These are phyloP conservation scores for Phalacrocorax pelagicus DNA, from an alignment of 2,113 vertebrate species.

Conservation along the genomic window DNA sequence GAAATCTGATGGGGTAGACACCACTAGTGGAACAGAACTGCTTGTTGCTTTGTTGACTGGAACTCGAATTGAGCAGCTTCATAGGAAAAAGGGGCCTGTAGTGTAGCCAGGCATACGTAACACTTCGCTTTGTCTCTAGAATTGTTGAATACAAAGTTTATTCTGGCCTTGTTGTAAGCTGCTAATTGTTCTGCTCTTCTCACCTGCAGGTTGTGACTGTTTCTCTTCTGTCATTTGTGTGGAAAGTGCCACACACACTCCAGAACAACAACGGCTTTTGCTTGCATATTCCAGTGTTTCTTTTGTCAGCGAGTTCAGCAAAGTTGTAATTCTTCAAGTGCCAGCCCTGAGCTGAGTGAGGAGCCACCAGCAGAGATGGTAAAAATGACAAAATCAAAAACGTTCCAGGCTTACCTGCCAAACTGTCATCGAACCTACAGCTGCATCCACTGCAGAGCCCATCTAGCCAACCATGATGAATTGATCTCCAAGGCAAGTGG, in stretches of 20 bases:
- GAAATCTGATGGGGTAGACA: background rate
- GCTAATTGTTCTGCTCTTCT: constrained; percentile 22
- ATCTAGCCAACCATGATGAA: constrained; percentile 97
- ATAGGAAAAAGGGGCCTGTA: background rate
- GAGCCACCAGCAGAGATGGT: constrained; percentile 91
- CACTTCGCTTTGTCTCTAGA: background rate
- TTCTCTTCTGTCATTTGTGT: constrained; percentile 88
- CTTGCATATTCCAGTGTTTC: constrained; percentile 93
- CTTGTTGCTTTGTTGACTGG: background rate
- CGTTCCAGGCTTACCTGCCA: constrained; percentile 98
- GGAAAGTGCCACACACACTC: constrained; percentile 91
- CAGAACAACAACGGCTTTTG: constrained; percentile 94
- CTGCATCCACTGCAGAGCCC: constrained; percentile 98
- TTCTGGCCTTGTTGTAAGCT: background rate
- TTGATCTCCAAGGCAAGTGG: constrained; percentile 90
- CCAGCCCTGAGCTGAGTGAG: constrained; percentile 87
- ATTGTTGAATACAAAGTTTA: background rate
- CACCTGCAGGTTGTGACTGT: constrained; percentile 81
- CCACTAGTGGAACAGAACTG: background rate
- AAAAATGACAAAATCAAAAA: constrained; percentile 98
- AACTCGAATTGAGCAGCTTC: background rate
- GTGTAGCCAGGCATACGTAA: background rate
- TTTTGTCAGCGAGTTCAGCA: constrained; percentile 94
- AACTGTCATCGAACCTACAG: constrained; percentile 96
- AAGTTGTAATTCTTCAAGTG: constrained; percentile 85